phyloP scores from a whole-genome alignment of 2,797 vertebrate species.

The Spea hammondii region DNA sequence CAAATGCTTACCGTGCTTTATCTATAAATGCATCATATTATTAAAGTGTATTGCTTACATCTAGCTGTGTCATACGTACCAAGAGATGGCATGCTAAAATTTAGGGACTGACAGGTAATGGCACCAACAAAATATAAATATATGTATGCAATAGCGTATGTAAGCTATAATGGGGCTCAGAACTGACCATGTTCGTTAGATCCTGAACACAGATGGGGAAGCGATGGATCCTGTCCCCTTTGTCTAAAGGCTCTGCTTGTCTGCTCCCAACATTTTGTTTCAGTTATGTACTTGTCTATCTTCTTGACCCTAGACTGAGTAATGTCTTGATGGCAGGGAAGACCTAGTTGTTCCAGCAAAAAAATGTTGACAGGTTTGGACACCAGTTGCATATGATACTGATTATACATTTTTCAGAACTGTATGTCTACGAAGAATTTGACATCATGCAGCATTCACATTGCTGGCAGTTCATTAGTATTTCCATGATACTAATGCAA shows the following conservation, averaged over 20 bases:
- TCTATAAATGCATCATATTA: no score
- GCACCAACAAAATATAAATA: no score
- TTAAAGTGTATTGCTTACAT: no score
- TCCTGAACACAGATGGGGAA: background rate
- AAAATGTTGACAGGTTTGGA: background rate
- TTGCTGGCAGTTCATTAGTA: slow-evolving; percentile 8
- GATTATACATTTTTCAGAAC: background rate
- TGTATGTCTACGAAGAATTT: background rate
- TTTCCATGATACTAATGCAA: background rate
- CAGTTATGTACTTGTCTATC: background rate
- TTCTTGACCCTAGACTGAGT: background rate
- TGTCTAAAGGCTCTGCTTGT: background rate
- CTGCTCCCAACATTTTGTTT: slow-evolving; percentile 2
- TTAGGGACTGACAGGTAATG: no score
- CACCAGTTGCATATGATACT: background rate
- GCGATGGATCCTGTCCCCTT: background rate
- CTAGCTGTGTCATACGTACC: no score
- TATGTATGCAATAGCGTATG: no score
- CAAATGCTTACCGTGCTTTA: no score
- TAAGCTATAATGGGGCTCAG: background rate
- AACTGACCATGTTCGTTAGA: background rate
- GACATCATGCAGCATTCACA: background rate
- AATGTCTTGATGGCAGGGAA: background rate
- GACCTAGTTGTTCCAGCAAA: background rate
- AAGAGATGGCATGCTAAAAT: no score